Evolutionary conservation across 1,140 invertebrate species (phyloP).

Genomic region (Heliconius hewitsoni): DNA sequence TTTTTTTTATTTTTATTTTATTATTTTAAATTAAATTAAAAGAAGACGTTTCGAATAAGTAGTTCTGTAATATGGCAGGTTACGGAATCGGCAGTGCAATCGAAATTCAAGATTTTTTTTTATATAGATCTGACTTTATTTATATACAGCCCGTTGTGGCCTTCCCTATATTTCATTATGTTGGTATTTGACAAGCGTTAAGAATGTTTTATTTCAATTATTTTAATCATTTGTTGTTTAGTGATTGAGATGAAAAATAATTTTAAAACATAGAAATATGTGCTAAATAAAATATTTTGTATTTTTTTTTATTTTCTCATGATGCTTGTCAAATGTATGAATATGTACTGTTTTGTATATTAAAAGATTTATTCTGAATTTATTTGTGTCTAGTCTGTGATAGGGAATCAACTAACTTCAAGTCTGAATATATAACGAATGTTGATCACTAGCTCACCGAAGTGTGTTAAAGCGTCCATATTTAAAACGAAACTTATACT

Average conservation of each 20-base stretch:
- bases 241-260: background rate
- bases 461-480: background rate
- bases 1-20: constrained; percentile 32
- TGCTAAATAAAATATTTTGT: no score
- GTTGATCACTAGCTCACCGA: constrained; percentile 24
- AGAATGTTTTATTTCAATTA: background rate
- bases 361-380: constrained; percentile 26
- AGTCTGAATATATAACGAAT: constrained; percentile 29
- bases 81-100: constrained; percentile 57
- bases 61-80: constrained; percentile 47
- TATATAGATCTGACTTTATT: constrained; percentile 62
- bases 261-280: background rate
- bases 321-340: constrained; percentile 1
- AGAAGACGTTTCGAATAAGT: constrained; percentile 49
- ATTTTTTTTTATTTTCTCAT: background rate
- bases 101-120: constrained; percentile 49
- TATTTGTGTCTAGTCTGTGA: constrained; percentile 64
- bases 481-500: background rate
- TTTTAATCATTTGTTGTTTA: background rate
- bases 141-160: constrained; percentile 28
- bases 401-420: constrained; percentile 44
- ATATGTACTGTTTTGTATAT: constrained; percentile 6
- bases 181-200: background rate
- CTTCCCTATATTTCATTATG: constrained; percentile 15
- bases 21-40: background rate